These are phyloP conservation scores for Apotomis betuletana DNA, from an alignment of 2,888 invertebrate genomes.

Conservation along the genomic window DNA sequence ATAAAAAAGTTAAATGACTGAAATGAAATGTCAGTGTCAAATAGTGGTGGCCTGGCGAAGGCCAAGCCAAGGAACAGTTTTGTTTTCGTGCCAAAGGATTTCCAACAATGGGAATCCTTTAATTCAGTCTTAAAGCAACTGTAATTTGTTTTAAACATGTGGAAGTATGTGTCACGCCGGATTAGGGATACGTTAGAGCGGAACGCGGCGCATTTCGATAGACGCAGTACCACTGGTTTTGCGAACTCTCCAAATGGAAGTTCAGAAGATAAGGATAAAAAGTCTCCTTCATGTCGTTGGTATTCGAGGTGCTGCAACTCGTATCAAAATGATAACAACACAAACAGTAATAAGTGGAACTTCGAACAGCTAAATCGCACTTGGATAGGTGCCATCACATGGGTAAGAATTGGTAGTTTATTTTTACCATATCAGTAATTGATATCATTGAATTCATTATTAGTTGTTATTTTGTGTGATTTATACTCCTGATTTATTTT, in stretches of 20 bases:
- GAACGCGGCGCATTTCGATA: slow-evolving; percentile 77
- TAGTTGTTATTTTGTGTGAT: background rate
- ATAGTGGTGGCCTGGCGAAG: background rate
- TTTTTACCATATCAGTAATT: slow-evolving; percentile 33
- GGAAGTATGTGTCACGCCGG: slow-evolving; percentile 82
- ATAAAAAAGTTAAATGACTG: no score
- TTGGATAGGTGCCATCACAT: slow-evolving; percentile 82
- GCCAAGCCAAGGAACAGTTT: slow-evolving; percentile 7
- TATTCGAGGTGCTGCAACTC: slow-evolving; percentile 62
- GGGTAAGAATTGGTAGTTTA: slow-evolving; percentile 63
- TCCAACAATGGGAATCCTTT: slow-evolving; percentile 31
- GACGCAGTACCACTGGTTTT: slow-evolving; percentile 70
- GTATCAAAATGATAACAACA: slow-evolving; percentile 57
- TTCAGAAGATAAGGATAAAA: slow-evolving; percentile 60
- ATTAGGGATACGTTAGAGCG: slow-evolving; percentile 78
- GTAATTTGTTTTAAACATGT: slow-evolving; percentile 63
- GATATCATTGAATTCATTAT: background rate
- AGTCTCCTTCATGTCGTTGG: slow-evolving; percentile 61
- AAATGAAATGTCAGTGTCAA: background rate
- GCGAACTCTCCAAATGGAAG: slow-evolving; percentile 58
- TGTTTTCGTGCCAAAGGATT: slow-evolving; percentile 4
- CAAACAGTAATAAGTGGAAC: slow-evolving; percentile 72
- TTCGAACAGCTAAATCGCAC: slow-evolving; percentile 71
- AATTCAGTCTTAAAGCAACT: slow-evolving; percentile 10
- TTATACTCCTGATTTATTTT: slow-evolving; percentile 10